Evolutionary conservation across 2,888 invertebrate genomes (phyloP).

Genomic region (Hanleya hanleyi): DNA sequence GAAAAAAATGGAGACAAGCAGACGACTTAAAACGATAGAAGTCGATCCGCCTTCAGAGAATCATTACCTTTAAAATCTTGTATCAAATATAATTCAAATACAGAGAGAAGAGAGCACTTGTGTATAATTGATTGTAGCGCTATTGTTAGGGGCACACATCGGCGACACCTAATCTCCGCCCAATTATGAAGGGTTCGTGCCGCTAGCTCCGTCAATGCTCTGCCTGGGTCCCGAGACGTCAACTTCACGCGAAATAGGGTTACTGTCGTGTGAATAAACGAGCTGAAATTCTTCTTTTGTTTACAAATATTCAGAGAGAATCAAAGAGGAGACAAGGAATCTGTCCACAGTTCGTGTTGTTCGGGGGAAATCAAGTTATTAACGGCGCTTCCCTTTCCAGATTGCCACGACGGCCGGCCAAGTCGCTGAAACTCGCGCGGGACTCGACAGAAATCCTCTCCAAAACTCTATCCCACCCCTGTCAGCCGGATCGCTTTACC

Average conservation of each 20-base stretch:
- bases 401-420: neutral
- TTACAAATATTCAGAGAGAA: slow-evolving; percentile 2
- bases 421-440: too few species aligned
- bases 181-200: slow-evolving; percentile 2
- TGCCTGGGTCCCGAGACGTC: neutral
- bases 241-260: neutral
- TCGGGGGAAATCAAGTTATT: neutral
- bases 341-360: neutral
- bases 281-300: neutral
- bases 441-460: too few species aligned
- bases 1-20: neutral
- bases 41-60: neutral
- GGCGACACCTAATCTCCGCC: neutral
- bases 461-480: too few species aligned
- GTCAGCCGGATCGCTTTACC: neutral
- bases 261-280: neutral
- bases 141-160: neutral
- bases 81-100: neutral
- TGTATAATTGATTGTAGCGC: neutral
- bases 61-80: slow-evolving; percentile 7
- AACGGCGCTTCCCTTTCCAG: neutral
- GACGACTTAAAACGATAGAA: neutral
- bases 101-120: neutral
- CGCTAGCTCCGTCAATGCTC: neutral
- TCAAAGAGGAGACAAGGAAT: neutral